Base-by-base conservation (phyloP, 2,797 vertebrate species). In the Macroramphosus scolopax region DNA sequence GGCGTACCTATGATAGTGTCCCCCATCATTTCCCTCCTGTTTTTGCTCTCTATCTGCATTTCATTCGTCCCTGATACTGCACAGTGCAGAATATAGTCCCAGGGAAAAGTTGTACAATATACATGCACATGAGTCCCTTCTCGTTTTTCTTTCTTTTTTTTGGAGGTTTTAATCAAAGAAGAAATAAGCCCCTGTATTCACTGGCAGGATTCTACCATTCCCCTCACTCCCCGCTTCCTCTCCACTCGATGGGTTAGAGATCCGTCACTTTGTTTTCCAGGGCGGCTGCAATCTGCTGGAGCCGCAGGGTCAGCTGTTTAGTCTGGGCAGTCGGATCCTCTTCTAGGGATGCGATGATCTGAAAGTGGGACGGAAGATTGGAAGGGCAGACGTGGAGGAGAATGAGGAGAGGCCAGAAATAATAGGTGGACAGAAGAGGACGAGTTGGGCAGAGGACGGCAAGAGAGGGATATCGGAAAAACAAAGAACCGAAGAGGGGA, bases 221-320 rank as follows among this genome's bases (percentile, higher is more conserved):
- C 54, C 50, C 8, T 18, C 36, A 39, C 16, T 35, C 25, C 33
- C 20, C 45, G n/a, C 58, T 28, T 31, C 34, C 55, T 62, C 13
- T 73, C 51, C 39, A 18, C 15, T 58, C 37, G 11, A 41, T 53
- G 72, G 75, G 89, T 94, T 92, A 98, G 88, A 98, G 94, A 89
- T 95, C 96, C 32, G 95, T 97, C 88, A 98, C 93, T 92, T 98
- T 98, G 91, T 97, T 95, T 89, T 98, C 95, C 70, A 99, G 89
- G 0, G 93, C 92, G 18, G 96, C 94, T 5, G 95, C 94, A 49
- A 99, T 95, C 88, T 97, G 95, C 87, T 98, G 95, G 71, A 98
- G 92, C 86, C 95, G 93, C 84, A 93, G 90, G 81, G 96, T 93
- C 82, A 99, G 90, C 89, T 98, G 96, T 92, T 98, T 99, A 89